phyloP scores from a whole-genome alignment of 2,113 vertebrate species.

The Tragelaphus strepsiceros region DNA sequence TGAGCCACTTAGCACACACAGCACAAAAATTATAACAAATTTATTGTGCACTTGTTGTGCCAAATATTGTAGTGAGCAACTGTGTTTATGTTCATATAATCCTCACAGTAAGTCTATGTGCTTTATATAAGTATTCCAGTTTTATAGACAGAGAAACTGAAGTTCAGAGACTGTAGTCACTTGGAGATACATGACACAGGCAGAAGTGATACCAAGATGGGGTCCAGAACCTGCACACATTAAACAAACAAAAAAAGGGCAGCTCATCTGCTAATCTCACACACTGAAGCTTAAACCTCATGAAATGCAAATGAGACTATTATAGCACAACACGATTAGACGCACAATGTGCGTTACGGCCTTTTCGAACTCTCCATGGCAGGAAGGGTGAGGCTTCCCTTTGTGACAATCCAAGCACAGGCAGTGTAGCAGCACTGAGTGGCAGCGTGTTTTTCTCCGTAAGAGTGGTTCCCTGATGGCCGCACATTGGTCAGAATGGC shows the following conservation, averaged over 20 bases:
- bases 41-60: background rate
- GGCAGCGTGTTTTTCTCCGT: background rate
- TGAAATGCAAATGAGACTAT: background rate
- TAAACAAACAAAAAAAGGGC: background rate
- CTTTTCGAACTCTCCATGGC: background rate
- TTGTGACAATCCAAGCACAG: background rate
- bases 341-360: background rate
- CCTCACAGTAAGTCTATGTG: background rate
- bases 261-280: background rate
- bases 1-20: background rate
- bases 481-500: background rate
- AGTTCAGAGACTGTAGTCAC: background rate
- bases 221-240: background rate
- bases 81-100: background rate
- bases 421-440: background rate
- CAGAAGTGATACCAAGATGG: background rate
- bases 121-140: background rate
- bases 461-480: background rate
- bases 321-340: background rate
- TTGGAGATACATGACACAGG: too few relatives aligned
- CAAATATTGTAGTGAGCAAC: background rate
- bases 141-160: background rate
- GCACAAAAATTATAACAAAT: background rate
- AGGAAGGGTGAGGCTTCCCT: slow-evolving; percentile 45
- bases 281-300: background rate